These are phyloP conservation scores for Sebastes goodei DNA, from an alignment of 2,797 vertebrate genomes.

Conservation along the genomic window DNA sequence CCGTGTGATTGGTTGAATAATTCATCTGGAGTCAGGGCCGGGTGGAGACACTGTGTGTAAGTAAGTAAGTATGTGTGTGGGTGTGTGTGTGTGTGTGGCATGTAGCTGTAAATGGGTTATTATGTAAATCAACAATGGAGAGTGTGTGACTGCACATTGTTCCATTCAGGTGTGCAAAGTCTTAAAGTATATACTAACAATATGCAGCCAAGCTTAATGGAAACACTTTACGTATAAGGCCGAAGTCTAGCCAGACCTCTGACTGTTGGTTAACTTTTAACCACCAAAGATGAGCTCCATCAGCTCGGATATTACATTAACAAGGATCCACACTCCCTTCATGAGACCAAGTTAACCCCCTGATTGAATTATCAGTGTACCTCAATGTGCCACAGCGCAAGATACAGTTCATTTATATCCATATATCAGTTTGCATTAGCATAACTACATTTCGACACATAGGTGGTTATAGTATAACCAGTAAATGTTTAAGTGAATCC, in stretches of 20 bases:
- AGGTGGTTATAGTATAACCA: not conserved
- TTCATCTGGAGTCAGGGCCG: constrained; percentile 64
- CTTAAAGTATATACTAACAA: not conserved
- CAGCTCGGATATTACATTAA: constrained; percentile 44
- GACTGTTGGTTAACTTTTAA: constrained; percentile 49
- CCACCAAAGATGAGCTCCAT: not conserved
- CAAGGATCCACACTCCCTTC: constrained; percentile 7
- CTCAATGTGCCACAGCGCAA: not conserved
- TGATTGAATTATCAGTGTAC: not conserved
- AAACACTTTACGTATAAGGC: not conserved
- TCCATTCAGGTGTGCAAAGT: constrained; percentile 16
- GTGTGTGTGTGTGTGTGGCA: constrained; percentile 15
- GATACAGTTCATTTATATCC: not conserved
- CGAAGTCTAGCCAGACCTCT: not conserved
- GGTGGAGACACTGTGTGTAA: constrained; percentile 33
- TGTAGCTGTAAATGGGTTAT: constrained; percentile 52
- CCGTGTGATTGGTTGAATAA: constrained; percentile 80
- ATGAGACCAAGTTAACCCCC: not conserved
- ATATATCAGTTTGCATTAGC: not conserved
- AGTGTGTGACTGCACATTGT: constrained; percentile 22
- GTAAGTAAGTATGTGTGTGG: constrained; percentile 1
- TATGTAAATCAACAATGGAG: constrained; percentile 56
- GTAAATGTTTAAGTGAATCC: not conserved
- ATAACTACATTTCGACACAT: not conserved
- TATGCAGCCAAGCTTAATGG: not conserved